phyloP scores from a whole-genome alignment of 2,113 vertebrate genomes.

The Rynchops niger region DNA sequence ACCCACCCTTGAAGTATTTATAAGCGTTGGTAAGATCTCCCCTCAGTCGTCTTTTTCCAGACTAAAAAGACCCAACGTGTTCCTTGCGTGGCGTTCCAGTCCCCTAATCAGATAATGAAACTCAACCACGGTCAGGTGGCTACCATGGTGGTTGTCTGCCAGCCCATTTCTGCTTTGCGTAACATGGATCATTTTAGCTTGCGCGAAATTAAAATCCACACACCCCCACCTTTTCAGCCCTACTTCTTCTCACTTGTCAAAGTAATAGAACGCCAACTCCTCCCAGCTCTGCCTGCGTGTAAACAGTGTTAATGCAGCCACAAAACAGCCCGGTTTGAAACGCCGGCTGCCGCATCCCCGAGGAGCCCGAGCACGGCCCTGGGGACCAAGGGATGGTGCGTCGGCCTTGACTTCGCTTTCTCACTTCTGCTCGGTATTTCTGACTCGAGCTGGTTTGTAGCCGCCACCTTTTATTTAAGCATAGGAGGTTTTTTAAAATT shows the following conservation, averaged over 20 bases:
- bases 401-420: background rate
- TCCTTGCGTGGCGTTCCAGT: no score
- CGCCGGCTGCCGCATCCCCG: fast-evolving
- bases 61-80: no score
- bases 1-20: no score
- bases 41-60: no score
- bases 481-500: slow-evolving; percentile 53
- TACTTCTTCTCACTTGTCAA: background rate
- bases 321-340: background rate
- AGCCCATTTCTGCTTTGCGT: background rate
- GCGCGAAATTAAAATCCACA: background rate
- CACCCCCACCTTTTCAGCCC: background rate
- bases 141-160: background rate
- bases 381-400: background rate
- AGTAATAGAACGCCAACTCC: background rate
- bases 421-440: background rate
- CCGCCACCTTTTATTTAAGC: slow-evolving; percentile 56
- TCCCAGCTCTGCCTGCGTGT: background rate
- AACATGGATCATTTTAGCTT: background rate
- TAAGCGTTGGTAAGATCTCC: no score
- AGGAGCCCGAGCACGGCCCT: fast-evolving
- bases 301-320: background rate
- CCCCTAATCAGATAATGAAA: background rate
- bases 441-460: slow-evolving; percentile 29
- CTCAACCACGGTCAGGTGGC: fast-evolving